phyloP scores from a whole-genome alignment of 2,888 invertebrate genomes.

The Hesperia comma region DNA sequence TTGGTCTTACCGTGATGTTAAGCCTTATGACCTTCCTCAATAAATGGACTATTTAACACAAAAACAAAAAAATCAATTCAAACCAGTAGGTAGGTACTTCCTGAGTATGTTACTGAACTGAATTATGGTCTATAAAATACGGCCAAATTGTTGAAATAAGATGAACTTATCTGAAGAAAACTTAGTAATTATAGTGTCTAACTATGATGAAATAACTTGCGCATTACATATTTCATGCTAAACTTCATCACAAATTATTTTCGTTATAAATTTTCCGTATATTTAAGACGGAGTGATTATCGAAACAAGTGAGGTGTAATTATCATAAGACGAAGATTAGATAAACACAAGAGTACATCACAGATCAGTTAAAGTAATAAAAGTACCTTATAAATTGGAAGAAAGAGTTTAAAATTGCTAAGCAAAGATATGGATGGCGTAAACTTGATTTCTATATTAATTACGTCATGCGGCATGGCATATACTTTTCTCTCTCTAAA shows the following conservation, averaged over 20 bases:
- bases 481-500: neutral
- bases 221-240: neutral
- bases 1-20: no score
- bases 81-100: no score
- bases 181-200: no score
- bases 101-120: no score
- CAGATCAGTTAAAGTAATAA: slow-evolving; percentile 6
- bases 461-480: neutral
- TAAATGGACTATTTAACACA: no score
- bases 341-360: slow-evolving; percentile 22
- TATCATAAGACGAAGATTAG: slow-evolving; percentile 34
- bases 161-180: no score
- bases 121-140: no score
- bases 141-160: no score
- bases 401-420: neutral
- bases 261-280: slow-evolving; percentile 29
- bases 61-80: no score
- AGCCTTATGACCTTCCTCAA: no score
- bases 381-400: neutral
- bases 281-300: slow-evolving; percentile 28
- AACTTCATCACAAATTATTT: slow-evolving; percentile 7
- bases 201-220: no score
- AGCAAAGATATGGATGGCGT: neutral
- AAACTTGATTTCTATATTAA: slow-evolving; percentile 4
- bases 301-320: slow-evolving; percentile 19